Conservation (phyloP, 2,797 vertebrate species). For the Sebastes vulpes region DNA sequence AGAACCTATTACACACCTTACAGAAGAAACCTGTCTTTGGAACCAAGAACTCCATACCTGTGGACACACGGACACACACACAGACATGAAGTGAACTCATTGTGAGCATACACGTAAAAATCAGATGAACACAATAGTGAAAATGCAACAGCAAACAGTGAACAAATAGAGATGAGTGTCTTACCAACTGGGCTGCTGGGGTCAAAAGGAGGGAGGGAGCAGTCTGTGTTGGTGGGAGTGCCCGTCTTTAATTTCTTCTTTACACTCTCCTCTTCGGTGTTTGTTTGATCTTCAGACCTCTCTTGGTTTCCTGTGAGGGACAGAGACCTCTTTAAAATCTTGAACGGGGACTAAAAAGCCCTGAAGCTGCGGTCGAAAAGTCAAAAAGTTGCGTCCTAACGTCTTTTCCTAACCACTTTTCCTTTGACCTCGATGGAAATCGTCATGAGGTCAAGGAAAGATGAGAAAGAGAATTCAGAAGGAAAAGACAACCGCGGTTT, state of each 20-base stretch:
- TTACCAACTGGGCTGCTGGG: constrained; percentile 74
- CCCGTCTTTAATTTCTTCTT: neutral
- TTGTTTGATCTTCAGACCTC: constrained; percentile 11
- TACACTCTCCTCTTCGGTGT: neutral
- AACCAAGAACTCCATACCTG: constrained; percentile 91
- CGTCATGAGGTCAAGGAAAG: too few species aligned
- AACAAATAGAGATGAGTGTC: neutral
- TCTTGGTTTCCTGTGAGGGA: constrained; percentile 28
- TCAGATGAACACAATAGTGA: too few species aligned
- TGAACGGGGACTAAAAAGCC: neutral
- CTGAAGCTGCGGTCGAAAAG: too few species aligned
- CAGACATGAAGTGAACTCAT: neutral
- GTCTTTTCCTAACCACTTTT: too few species aligned
- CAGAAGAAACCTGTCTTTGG: constrained; percentile 94
- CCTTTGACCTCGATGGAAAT: too few species aligned
- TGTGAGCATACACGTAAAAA: neutral
- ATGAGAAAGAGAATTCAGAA: too few species aligned
- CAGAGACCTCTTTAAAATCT: neutral
- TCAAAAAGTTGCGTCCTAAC: too few species aligned
- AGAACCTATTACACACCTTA: constrained; percentile 92
- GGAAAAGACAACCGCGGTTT: too few species aligned
- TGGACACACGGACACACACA: neutral
- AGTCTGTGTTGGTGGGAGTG: neutral
- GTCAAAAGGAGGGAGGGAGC: constrained; percentile 65
- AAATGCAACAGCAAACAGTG: neutral